A percentile compares a stretch with the other conserved stretches of the same genome.
Conservation (phyloP, 2,797 vertebrate genomes). For the Ibycter americanus region DNA sequence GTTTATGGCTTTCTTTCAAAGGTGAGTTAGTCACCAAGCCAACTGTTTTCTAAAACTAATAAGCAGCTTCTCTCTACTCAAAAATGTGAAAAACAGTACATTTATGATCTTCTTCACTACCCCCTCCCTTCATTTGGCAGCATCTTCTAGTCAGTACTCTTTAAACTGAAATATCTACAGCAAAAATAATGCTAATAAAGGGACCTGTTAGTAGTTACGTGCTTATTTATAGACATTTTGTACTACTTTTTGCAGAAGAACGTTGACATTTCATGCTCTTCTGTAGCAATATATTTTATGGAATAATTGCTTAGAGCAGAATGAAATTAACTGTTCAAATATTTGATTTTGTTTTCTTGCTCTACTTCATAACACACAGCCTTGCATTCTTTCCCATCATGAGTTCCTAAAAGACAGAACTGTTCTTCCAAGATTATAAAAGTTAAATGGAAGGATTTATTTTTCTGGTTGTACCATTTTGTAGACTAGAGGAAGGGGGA, state of each 20-base stretch:
- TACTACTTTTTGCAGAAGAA: neutral
- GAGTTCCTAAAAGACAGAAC: neutral
- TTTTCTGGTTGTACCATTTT: neutral
- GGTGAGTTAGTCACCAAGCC: neutral
- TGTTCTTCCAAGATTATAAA: neutral
- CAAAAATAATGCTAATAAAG: neutral
- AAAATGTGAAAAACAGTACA: neutral
- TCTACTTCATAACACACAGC: neutral
- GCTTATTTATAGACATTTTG: neutral
- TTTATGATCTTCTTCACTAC: neutral
- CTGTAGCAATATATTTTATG: neutral
- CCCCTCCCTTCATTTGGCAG: neutral
- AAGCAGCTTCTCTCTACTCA: neutral
- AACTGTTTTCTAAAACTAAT: neutral
- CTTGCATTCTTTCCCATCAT: neutral
- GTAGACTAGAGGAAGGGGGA: neutral
- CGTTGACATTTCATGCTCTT: neutral
- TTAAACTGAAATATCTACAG: neutral
- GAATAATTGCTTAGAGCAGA: conserved; percentile 23
- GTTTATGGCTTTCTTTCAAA: neutral
- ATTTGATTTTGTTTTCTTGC: conserved; percentile 1
- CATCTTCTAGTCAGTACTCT: neutral
- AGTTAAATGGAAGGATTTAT: neutral
- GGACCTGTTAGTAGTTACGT: neutral
- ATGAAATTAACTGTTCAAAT: conserved; percentile 38